Conservation (phyloP, 2,113 vertebrate species). For the Perca fluviatilis region DNA sequence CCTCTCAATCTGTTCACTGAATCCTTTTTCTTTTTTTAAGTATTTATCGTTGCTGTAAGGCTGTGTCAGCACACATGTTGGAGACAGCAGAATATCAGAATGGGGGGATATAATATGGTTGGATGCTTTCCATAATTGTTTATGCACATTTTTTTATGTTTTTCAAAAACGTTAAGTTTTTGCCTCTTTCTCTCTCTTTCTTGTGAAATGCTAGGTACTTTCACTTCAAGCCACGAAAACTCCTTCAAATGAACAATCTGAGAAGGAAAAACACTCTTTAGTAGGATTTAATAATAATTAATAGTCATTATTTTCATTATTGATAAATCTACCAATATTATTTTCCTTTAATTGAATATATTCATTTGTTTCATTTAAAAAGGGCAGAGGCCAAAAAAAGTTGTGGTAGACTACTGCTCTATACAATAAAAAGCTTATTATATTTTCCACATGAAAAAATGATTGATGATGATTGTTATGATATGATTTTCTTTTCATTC, state of each 20-base stretch:
- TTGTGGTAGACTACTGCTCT: background rate
- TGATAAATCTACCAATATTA: background rate
- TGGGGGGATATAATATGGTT: too few relatives aligned
- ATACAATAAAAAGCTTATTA: background rate
- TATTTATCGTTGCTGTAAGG: constrained; percentile 23
- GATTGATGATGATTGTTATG: too few relatives aligned
- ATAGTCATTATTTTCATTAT: background rate
- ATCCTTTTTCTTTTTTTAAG: constrained; percentile 3
- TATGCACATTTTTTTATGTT: background rate
- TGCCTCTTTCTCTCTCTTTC: background rate
- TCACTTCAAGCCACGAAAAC: background rate
- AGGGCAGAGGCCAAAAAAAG: background rate
- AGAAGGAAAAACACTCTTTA: background rate
- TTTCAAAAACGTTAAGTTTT: background rate
- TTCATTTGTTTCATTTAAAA: background rate
- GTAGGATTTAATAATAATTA: too few relatives aligned
- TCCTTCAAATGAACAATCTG: background rate
- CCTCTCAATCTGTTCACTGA: constrained; percentile 58
- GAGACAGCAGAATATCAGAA: background rate
- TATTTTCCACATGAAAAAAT: background rate
- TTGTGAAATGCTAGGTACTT: background rate
- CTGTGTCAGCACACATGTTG: constrained; percentile 27
- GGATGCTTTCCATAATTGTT: background rate
- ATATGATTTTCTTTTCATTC: background rate
- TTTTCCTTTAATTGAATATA: background rate